A percentile compares a stretch with the other conserved stretches of the same genome.
phyloP scores from a whole-genome alignment of 2,888 invertebrate genomes.

The Hirtodrosophila histrioides region DNA sequence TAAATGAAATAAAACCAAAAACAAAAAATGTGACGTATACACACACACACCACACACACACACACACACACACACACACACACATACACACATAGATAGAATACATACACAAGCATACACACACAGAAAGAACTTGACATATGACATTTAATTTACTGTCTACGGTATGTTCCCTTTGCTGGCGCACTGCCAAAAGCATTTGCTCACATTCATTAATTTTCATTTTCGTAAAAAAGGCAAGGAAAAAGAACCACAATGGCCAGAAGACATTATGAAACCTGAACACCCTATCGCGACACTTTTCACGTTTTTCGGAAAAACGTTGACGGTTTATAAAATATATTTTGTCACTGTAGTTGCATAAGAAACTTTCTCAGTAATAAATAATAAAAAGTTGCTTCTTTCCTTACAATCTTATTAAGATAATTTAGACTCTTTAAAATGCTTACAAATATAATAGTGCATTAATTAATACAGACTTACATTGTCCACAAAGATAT shows the following conservation, averaged over 20 bases:
- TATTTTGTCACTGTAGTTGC: too few species aligned
- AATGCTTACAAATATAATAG: too few species aligned
- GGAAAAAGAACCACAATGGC: constrained; percentile 18
- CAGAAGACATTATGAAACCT: constrained; percentile 8
- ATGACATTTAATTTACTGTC: constrained; percentile 80
- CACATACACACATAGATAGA: constrained; percentile 21
- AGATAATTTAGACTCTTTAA: too few species aligned
- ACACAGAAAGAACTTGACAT: constrained; percentile 66
- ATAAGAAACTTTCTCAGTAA: too few species aligned
- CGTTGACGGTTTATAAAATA: too few species aligned
- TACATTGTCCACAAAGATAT: too few species aligned
- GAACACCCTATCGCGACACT: constrained; percentile 7
- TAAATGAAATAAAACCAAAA: constrained; percentile 62
- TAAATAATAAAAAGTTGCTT: too few species aligned
- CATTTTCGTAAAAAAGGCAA: constrained; percentile 60
- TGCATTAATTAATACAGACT: too few species aligned
- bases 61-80: constrained; percentile 30
- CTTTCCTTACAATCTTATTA: too few species aligned
- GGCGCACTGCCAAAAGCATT: constrained; percentile 76
- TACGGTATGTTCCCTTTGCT: constrained; percentile 66
- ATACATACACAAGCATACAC: constrained; percentile 13
- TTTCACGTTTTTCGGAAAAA: not conserved
- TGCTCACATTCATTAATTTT: constrained; percentile 78
- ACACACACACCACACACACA: constrained; percentile 36
- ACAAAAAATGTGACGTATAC: constrained; percentile 20